A percentile compares a stretch with the other conserved stretches of the same genome.
Evolutionary conservation across 30 jellyfish, hydroid and myxozoan species (phyloP).

Genomic region (Aurelia aurita): DNA sequence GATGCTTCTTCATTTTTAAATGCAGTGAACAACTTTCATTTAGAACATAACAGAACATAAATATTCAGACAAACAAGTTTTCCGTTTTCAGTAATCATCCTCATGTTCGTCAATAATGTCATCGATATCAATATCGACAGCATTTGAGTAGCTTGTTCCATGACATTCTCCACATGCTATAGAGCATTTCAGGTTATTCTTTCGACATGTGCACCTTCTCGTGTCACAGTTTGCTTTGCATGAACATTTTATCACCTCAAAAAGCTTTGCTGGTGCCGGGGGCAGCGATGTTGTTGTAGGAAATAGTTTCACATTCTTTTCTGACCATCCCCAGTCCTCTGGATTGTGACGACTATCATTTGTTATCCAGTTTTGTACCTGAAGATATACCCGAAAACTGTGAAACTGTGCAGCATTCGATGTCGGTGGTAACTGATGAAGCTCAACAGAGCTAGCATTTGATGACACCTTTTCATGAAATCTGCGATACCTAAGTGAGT

Average conservation of each 20-base stretch:
- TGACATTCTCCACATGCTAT: slow-evolving; percentile 57
- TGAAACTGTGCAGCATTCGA: slow-evolving; percentile 57
- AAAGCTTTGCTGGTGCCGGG: slow-evolving; percentile 50
- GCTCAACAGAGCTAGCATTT: slow-evolving; percentile 2
- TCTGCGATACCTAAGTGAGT: slow-evolving; percentile 20
- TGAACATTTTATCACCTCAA: slow-evolving; percentile 32
- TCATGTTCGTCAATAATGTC: slow-evolving; percentile 10
- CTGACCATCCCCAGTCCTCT: slow-evolving; percentile 58
- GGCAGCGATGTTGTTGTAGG: slow-evolving; percentile 33
- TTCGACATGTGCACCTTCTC: slow-evolving; percentile 44
- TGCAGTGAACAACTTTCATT: slow-evolving; percentile 7
- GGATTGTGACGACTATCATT: slow-evolving; percentile 39
- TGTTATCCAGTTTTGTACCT: slow-evolving; percentile 47
- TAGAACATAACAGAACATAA: neutral
- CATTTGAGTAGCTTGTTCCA: slow-evolving; percentile 39
- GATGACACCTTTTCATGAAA: slow-evolving; percentile 46
- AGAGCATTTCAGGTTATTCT: slow-evolving; percentile 40
- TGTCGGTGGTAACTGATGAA: slow-evolving; percentile 58
- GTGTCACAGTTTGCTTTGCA: slow-evolving; percentile 54
- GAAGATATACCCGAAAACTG: slow-evolving; percentile 50
- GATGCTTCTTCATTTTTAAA: neutral
- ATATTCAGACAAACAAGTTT: slow-evolving; percentile 27
- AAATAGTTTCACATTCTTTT: slow-evolving; percentile 18
- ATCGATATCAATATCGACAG: slow-evolving; percentile 24
- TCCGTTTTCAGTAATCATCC: neutral